A percentile compares a stretch with the other conserved stretches of the same genome.
Conservation (phyloP, 1,140 invertebrate species). For the Hycleus phaleratus region DNA sequence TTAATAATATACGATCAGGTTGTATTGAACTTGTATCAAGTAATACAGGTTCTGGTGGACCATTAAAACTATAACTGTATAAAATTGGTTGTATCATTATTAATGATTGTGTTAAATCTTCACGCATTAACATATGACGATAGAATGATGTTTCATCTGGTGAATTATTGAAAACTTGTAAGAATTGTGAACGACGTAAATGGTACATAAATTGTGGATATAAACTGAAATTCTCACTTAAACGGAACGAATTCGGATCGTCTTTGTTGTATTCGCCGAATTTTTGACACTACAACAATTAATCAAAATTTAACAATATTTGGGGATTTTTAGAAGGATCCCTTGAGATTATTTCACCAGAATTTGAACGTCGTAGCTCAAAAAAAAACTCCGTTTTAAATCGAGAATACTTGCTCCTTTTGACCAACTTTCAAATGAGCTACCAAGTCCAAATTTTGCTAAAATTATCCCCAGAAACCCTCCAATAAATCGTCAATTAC, state of each 20-base stretch:
- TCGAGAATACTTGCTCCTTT: no score
- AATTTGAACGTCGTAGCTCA: constrained; percentile 12
- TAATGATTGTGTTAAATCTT: constrained; percentile 93
- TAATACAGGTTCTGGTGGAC: constrained; percentile 94
- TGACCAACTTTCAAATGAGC: no score
- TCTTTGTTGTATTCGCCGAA: constrained; percentile 98
- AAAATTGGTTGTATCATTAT: constrained; percentile 99
- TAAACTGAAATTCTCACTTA: constrained; percentile 93
- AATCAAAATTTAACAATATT: not conserved
- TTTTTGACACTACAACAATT: constrained; percentile 79
- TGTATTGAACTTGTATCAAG: constrained; percentile 97
- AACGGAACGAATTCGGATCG: constrained; percentile 91
- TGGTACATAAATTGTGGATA: constrained; percentile 99
- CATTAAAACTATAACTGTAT: constrained; percentile 97
- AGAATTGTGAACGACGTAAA: constrained; percentile 93
- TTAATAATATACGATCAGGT: constrained; percentile 92
- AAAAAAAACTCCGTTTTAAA: no score
- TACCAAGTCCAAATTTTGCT: no score
- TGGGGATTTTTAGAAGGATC: not conserved
- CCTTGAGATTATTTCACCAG: not conserved
- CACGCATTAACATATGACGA: constrained; percentile 93
- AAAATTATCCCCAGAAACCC: no score
- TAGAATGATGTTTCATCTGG: constrained; percentile 99
- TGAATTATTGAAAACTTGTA: constrained; percentile 99
- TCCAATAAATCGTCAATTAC: constrained; percentile 46